phyloP scores from a whole-genome alignment of 2,797 vertebrate genomes.

The Poeciliopsis infans region DNA sequence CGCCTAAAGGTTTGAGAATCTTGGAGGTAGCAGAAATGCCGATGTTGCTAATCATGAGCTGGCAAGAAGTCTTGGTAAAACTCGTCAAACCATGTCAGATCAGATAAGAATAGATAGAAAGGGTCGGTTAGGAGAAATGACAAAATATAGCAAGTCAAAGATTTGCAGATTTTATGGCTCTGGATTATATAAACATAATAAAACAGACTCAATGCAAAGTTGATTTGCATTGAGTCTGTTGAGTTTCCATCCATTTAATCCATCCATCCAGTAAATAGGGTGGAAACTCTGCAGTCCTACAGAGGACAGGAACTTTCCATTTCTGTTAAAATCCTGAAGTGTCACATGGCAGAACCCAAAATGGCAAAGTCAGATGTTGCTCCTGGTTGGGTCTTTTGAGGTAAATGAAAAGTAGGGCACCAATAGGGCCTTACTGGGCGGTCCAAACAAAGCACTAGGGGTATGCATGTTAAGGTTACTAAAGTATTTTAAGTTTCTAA shows the following conservation, averaged over 20 bases:
- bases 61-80: constrained; percentile 2
- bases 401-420: constrained; percentile 69
- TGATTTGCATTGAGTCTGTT: constrained; percentile 13
- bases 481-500: constrained; percentile 44
- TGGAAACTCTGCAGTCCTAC: constrained; percentile 68
- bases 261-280: constrained; percentile 49
- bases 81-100: neutral
- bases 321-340: constrained; percentile 72
- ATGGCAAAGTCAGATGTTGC: constrained; percentile 76
- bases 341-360: constrained; percentile 74
- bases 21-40: neutral
- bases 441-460: constrained; percentile 47
- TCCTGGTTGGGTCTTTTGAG: constrained; percentile 64
- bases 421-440: constrained; percentile 63
- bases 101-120: constrained; percentile 7
- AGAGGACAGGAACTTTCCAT: constrained; percentile 75
- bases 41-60: neutral
- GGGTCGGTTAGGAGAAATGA: constrained; percentile 8
- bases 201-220: neutral
- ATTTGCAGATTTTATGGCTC: neutral
- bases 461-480: constrained; percentile 43
- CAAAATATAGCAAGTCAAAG: neutral
- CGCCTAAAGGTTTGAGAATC: neutral
- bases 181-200: neutral
- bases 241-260: too few relatives aligned